Evolutionary conservation across 2,797 vertebrate species (phyloP), one percentile per base, ranked within the genome.

Genomic region (Malacoctenus gilli): DNA sequence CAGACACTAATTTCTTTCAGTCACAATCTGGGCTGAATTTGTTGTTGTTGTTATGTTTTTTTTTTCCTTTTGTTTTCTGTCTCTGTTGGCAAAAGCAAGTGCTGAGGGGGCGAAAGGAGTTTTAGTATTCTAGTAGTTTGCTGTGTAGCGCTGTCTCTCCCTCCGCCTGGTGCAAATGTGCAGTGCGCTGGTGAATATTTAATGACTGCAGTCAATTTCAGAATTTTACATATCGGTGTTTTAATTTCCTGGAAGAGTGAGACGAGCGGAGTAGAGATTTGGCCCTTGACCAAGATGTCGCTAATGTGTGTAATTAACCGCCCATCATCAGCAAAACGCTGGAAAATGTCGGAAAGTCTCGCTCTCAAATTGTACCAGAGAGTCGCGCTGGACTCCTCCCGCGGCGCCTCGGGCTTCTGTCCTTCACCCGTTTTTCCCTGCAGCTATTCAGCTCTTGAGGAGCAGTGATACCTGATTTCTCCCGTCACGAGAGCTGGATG

Each of bases 131-230:
- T 43, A 51, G 43, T 59, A 63, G 55, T 75, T 66, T 13, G 49
- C 68, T 52, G 32, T 55, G 56, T 78, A 65, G 54, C 40, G 5
- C 48, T 11, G 55, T 66, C 37, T 81, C 75, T 56, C n/a, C n/a
- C 48, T 43, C 64, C 54, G 18, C 4, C 60, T 59, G 46, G 43
- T 55, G 49, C 61, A 76, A 81, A 80, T 78, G 58, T 72, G 76
- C 75, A 47, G 73, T 57, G 36, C 55, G 38, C 67, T 70, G 35
- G 59, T 91, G 76, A 91, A 91, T 91, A 83, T 90, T 92, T 89
- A 69, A 91, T 89, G 82, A 81, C 61, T 68, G 62, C 78, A 80
- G 77, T 72, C 81, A 77, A 71, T 84, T 85, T 73, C 51, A 46
- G 50, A 71, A 57, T 82, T 81, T 75, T 80, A 76, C 84, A 79